Percentiles rank a stretch among this genome's conserved stretches.
phyloP scores from a whole-genome alignment of 2,797 vertebrate genomes.

The Malurus splendens region DNA sequence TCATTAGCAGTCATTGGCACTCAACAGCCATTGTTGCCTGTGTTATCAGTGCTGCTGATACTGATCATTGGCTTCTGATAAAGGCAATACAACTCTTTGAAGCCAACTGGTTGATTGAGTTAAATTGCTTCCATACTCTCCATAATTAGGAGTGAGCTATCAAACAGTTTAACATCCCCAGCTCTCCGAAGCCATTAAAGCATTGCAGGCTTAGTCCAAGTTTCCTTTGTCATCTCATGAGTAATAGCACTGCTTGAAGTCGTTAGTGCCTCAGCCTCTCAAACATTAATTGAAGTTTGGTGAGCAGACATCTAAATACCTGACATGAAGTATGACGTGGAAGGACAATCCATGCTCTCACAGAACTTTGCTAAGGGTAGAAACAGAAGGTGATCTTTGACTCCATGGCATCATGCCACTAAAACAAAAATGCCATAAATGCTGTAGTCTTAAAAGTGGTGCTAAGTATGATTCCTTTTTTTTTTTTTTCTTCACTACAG shows the following conservation, averaged over 20 bases:
- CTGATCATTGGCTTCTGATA: neutral
- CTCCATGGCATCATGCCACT: neutral
- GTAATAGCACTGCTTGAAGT: slow-evolving; percentile 2
- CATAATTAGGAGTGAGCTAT: neutral
- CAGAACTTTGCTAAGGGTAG: neutral
- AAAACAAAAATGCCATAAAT: neutral
- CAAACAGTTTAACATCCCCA: neutral
- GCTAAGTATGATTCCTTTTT: neutral
- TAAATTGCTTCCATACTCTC: slow-evolving; percentile 5
- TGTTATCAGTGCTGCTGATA: neutral
- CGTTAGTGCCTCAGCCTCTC: neutral
- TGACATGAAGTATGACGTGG: neutral
- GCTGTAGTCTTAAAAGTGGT: neutral
- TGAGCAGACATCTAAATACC: neutral
- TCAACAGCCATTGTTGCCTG: neutral
- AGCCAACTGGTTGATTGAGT: neutral
- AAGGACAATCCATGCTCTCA: neutral
- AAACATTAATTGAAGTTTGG: neutral
- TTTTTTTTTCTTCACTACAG: neutral
- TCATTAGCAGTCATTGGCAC: slow-evolving; percentile 32
- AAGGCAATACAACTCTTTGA: neutral
- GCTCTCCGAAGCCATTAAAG: slow-evolving; percentile 6
- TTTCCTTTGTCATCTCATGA: slow-evolving; percentile 6
- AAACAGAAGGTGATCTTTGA: neutral
- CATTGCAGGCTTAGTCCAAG: neutral